Conservation (phyloP, 2,113 vertebrate species). For the Gobius niger region DNA sequence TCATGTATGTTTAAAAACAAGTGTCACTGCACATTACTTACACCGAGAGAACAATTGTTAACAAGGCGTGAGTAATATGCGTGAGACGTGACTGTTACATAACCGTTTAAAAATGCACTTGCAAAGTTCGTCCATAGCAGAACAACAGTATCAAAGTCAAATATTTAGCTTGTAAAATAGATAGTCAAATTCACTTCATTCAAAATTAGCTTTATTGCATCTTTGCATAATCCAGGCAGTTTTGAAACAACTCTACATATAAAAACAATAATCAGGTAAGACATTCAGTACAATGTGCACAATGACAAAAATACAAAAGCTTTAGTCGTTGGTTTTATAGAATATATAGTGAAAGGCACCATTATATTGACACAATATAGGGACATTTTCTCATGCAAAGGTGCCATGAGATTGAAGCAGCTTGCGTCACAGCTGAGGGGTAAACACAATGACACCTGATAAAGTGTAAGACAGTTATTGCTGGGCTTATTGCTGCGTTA, state of each 20-base stretch:
- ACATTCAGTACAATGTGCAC: slow-evolving; percentile 2
- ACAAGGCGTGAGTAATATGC: neutral
- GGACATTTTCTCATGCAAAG: slow-evolving; percentile 50
- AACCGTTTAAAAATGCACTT: neutral
- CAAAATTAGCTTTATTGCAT: slow-evolving; percentile 26
- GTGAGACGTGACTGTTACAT: neutral
- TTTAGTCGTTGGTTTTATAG: slow-evolving; percentile 4
- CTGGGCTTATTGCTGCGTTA: slow-evolving; percentile 63
- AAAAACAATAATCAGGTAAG: neutral
- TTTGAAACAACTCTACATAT: neutral
- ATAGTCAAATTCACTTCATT: slow-evolving; percentile 38
- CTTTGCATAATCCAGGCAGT: slow-evolving; percentile 44
- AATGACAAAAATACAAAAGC: neutral
- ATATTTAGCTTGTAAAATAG: slow-evolving; percentile 8
- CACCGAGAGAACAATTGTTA: neutral
- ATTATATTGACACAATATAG: slow-evolving; percentile 25
- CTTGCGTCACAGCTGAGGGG: slow-evolving; percentile 60
- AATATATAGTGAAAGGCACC: slow-evolving; percentile 55
- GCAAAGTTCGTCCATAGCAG: neutral
- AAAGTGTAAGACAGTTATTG: slow-evolving; percentile 45
- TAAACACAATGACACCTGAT: slow-evolving; percentile 47
- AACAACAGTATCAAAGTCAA: neutral
- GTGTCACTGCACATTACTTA: neutral
- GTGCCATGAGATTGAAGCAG: slow-evolving; percentile 39
- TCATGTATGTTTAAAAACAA: neutral